These are phyloP conservation scores for Sminthurides bifidus DNA, from an alignment of 1,140 invertebrate genomes.

Conservation along the genomic window DNA sequence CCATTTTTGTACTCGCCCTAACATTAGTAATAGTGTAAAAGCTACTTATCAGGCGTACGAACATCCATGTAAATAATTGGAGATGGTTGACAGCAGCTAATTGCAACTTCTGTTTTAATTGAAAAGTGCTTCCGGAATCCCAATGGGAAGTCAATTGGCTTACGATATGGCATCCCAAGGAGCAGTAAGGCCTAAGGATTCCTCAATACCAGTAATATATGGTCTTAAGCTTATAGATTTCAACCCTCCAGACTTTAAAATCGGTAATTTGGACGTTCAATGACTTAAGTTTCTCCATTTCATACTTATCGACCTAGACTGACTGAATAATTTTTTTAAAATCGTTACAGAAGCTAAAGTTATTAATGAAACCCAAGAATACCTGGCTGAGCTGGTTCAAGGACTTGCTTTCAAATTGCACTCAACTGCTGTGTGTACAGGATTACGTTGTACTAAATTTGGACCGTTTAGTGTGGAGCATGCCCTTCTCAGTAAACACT, in stretches of 20 bases:
- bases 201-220: slow-evolving; percentile 65
- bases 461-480: slow-evolving; percentile 65
- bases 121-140: slow-evolving; percentile 59
- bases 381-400: slow-evolving; percentile 58
- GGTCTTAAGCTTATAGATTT: slow-evolving; percentile 73
- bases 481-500: slow-evolving; percentile 69
- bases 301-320: neutral
- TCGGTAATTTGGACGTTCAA: slow-evolving; percentile 47
- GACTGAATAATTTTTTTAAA: slow-evolving; percentile 33
- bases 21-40: too few relatives aligned
- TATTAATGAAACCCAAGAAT: slow-evolving; percentile 67
- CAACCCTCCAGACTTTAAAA: slow-evolving; percentile 65
- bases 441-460: slow-evolving; percentile 65
- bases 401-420: slow-evolving; percentile 67
- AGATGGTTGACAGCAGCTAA: neutral
- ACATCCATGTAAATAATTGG: neutral
- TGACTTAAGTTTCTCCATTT: neutral
- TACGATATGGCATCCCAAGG: slow-evolving; percentile 76
- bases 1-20: too few relatives aligned
- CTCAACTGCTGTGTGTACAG: slow-evolving; percentile 63
- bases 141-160: slow-evolving; percentile 69
- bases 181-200: slow-evolving; percentile 55
- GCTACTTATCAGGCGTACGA: too few relatives aligned
- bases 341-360: slow-evolving; percentile 60
- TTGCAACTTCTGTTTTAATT: neutral